Conservation (phyloP, 2,113 vertebrate genomes). For the Rhineura floridana region DNA sequence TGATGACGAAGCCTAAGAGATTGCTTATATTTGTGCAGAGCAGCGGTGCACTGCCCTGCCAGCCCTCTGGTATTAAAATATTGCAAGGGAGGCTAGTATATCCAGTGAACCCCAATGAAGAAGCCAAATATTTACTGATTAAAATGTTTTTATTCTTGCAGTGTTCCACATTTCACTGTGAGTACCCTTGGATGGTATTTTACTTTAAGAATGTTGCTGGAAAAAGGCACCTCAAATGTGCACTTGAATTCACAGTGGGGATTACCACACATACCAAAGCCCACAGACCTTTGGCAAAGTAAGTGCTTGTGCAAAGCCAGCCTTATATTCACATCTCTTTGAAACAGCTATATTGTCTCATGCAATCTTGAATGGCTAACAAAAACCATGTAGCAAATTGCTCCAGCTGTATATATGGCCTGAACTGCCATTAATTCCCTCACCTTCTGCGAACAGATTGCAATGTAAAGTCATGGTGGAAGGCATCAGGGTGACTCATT, state of each 20-base stretch:
- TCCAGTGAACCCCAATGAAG: not conserved
- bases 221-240: not conserved
- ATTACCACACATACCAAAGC: not conserved
- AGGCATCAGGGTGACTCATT: not conserved
- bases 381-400: not conserved
- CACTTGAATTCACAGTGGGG: not conserved
- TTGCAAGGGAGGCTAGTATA: not conserved
- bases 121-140: not conserved
- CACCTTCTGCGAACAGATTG: not conserved
- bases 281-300: not conserved
- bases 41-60: not conserved
- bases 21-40: not conserved
- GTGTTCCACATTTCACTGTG: not conserved
- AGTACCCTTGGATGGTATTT: not conserved
- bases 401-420: not conserved
- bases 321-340: not conserved
- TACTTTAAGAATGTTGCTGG: not conserved
- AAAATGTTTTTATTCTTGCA: not conserved
- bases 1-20: not conserved
- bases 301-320: not conserved
- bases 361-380: constrained; percentile 9
- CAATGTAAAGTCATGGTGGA: not conserved
- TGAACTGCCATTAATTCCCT: not conserved
- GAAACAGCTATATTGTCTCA: not conserved
- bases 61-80: not conserved